These are phyloP conservation scores for Erpobdella octoculata DNA, from an alignment of 2,888 invertebrate genomes.

Conservation along the genomic window DNA sequence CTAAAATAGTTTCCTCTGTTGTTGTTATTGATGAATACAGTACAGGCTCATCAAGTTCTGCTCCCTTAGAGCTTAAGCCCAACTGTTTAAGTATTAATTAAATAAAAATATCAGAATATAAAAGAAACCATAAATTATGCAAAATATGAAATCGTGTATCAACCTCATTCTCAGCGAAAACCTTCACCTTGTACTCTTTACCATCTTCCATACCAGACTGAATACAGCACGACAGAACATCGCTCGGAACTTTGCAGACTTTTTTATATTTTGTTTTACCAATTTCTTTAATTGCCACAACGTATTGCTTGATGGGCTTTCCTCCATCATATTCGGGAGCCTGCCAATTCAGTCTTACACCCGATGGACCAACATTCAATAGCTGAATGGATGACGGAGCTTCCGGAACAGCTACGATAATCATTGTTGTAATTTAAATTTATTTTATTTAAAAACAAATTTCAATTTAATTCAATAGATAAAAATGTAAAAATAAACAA, in stretches of 20 bases:
- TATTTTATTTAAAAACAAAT: background rate
- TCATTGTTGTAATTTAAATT: background rate
- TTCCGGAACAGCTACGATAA: slow-evolving; percentile 1
- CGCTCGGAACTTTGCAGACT: slow-evolving; percentile 31
- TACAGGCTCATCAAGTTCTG: slow-evolving; percentile 31
- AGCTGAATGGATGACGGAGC: slow-evolving; percentile 4
- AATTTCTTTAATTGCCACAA: slow-evolving; percentile 35
- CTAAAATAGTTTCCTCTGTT: slow-evolving; percentile 11
- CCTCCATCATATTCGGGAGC: slow-evolving; percentile 69
- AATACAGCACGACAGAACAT: slow-evolving; percentile 17
- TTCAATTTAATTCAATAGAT: too few species aligned
- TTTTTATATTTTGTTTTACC: slow-evolving; percentile 37
- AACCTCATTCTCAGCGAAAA: slow-evolving; percentile 36
- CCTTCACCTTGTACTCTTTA: slow-evolving; percentile 32
- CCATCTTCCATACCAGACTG: slow-evolving; percentile 30
- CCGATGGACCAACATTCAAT: slow-evolving; percentile 58
- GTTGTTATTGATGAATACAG: slow-evolving; percentile 1
- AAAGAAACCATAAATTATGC: background rate
- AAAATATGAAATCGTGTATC: background rate
- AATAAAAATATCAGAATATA: background rate
- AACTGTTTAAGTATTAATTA: too few species aligned
- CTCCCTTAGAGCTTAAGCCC: slow-evolving; percentile 32
- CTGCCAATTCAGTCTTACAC: slow-evolving; percentile 67
- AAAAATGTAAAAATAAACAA: too few species aligned
- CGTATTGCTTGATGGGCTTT: slow-evolving; percentile 62